Evolutionary conservation across 2,888 invertebrate species (phyloP).

Genomic region (Schrankia costaestrigalis): DNA sequence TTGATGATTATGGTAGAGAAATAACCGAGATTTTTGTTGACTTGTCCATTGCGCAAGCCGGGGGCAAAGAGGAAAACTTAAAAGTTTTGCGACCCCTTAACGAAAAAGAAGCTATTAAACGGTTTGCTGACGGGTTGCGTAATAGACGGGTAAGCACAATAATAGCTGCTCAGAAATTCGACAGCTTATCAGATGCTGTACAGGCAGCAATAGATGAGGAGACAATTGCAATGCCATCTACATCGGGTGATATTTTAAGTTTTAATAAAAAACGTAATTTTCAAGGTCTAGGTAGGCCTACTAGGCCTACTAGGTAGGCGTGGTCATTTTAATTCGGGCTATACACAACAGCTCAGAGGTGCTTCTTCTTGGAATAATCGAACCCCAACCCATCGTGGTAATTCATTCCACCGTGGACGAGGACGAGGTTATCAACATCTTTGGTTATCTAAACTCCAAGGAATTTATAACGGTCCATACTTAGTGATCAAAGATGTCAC

Average conservation of each 20-base stretch:
- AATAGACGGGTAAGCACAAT: conserved; percentile 8
- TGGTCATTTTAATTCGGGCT: neutral
- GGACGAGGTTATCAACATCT: neutral
- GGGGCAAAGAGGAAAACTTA: neutral
- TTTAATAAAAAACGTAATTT: conserved; percentile 1
- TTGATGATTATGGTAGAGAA: conserved; percentile 1
- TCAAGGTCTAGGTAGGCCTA: too few species aligned
- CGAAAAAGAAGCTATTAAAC: conserved; percentile 8
- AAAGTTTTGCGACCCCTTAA: conserved; percentile 1
- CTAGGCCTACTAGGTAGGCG: too few species aligned
- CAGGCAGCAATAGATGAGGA: too few species aligned
- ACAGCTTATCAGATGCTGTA: neutral
- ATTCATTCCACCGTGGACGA: neutral
- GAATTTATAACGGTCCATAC: too few species aligned
- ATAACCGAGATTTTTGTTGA: conserved; percentile 4
- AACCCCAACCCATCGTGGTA: neutral
- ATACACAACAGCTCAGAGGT: neutral
- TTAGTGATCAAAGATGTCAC: too few species aligned
- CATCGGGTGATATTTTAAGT: conserved; percentile 1
- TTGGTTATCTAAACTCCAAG: too few species aligned
- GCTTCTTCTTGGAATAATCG: conserved; percentile 1
- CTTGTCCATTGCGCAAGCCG: conserved; percentile 4
- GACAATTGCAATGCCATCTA: conserved; percentile 4
- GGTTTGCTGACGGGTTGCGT: conserved; percentile 10
- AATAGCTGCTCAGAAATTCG: conserved; percentile 3